A percentile compares a stretch with the other conserved stretches of the same genome.
Evolutionary conservation across 2,888 invertebrate genomes (phyloP).

Genomic region (Halictus quadricinctus): DNA sequence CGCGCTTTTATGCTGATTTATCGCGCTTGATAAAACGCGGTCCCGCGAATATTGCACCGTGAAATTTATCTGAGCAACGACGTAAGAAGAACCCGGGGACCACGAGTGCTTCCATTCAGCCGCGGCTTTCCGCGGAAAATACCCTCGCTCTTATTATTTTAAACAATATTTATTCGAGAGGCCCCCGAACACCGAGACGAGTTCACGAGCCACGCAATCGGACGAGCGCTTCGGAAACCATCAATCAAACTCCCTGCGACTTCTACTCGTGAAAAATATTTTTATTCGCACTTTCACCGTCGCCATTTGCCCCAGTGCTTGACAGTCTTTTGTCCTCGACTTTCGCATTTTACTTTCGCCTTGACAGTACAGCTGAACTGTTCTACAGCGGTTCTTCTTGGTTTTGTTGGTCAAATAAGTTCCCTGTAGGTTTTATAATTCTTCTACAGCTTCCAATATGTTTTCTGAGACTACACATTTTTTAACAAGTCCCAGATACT

Average conservation of each 20-base stretch:
- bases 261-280: background rate
- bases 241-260: background rate
- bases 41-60: constrained; percentile 60
- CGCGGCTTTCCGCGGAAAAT: background rate
- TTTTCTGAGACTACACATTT: no score
- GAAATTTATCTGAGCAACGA: constrained; percentile 57
- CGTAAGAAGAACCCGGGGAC: constrained; percentile 24
- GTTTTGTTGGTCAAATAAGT: background rate
- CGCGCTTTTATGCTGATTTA: constrained; percentile 72
- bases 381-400: no score
- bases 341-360: no score
- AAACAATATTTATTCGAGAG: constrained; percentile 34
- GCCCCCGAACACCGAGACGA: background rate
- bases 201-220: background rate
- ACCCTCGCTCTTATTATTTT: constrained; percentile 27
- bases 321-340: background rate
- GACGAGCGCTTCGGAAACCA: background rate
- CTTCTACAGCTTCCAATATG: no score
- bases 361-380: no score
- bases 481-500: no score
- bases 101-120: constrained; percentile 29
- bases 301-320: no score
- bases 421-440: no score
- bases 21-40: constrained; percentile 69
- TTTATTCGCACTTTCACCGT: background rate